These are phyloP conservation scores for Tinamus major DNA, from an alignment of 2,797 vertebrate species.

Conservation along the genomic window DNA sequence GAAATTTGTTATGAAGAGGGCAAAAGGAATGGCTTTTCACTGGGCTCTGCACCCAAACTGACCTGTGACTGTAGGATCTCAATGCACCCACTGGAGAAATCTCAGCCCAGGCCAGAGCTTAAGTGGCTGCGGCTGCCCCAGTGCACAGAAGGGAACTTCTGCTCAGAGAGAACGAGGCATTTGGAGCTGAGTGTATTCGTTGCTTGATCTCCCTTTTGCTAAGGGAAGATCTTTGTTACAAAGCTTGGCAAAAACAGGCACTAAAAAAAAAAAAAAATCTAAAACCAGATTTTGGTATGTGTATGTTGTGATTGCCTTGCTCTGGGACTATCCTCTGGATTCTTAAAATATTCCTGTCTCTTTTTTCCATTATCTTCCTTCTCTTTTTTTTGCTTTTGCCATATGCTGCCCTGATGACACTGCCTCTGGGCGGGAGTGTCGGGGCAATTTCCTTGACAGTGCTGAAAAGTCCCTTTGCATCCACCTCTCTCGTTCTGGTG, in stretches of 20 bases:
- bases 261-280: neutral
- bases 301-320: neutral
- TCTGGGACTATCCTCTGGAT: neutral
- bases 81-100: neutral
- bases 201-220: neutral
- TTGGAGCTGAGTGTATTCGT: neutral
- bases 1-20: neutral
- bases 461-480: slow-evolving; percentile 49
- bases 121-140: neutral
- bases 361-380: neutral
- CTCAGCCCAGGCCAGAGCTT: neutral
- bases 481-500: slow-evolving; percentile 36
- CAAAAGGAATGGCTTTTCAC: neutral
- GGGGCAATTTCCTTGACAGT: slow-evolving; percentile 42
- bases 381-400: neutral
- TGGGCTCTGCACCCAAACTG: neutral
- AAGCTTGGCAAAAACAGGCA: neutral
- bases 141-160: neutral
- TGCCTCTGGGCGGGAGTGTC: neutral
- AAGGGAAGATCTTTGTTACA: neutral
- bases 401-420: slow-evolving; percentile 23
- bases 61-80: neutral
- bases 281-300: neutral
- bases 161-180: neutral
- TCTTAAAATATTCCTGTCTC: neutral